phyloP scores from a whole-genome alignment of 2,888 invertebrate genomes.

The Euplagia quadripunctaria region DNA sequence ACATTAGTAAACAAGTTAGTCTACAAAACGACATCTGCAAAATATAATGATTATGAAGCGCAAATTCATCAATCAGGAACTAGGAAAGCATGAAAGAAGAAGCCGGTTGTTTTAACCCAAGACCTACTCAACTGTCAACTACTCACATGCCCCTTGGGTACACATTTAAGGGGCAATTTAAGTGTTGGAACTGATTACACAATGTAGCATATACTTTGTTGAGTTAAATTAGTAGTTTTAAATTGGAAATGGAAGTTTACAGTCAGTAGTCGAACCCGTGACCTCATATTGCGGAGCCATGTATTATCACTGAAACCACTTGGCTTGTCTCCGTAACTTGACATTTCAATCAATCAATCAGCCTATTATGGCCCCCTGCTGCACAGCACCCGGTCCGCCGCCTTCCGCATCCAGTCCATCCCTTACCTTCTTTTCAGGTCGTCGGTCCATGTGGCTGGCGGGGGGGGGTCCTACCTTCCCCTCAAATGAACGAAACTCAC shows the following conservation, averaged over 20 bases:
- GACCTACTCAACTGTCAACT: neutral
- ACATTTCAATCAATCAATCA: too few relatives aligned
- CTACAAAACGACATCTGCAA: neutral
- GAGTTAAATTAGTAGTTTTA: neutral
- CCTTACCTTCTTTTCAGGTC: too few relatives aligned
- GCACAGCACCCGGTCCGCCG: too few relatives aligned
- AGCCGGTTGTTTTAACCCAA: neutral
- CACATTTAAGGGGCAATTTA: neutral
- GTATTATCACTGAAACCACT: neutral
- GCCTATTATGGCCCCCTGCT: too few relatives aligned
- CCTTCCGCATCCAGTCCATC: too few relatives aligned
- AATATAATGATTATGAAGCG: neutral
- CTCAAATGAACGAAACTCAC: too few relatives aligned
- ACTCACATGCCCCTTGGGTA: neutral
- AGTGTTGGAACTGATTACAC: neutral
- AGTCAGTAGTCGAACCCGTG: neutral
- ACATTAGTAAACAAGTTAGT: too few relatives aligned
- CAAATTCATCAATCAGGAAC: neutral
- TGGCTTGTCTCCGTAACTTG: too few relatives aligned
- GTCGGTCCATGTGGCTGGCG: too few relatives aligned
- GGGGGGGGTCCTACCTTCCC: too few relatives aligned
- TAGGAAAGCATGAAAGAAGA: neutral
- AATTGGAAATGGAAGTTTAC: neutral
- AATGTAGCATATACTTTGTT: neutral
- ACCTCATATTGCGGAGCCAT: too few relatives aligned